A percentile compares a stretch with the other conserved stretches of the same genome.
Evolutionary conservation across 2,113 vertebrate genomes (phyloP).

Genomic region (Microtus pennsylvanicus): DNA sequence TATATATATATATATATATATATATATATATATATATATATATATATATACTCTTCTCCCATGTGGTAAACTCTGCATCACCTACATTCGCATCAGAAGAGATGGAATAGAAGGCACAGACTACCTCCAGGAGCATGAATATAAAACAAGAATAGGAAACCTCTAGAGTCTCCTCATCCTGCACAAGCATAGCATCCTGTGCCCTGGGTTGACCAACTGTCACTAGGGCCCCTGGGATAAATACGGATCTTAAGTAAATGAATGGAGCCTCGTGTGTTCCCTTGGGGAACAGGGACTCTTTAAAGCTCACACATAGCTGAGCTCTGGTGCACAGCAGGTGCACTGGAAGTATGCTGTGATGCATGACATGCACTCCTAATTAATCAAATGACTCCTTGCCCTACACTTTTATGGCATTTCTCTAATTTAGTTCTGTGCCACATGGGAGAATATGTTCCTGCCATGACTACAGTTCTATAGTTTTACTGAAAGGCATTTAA

Average conservation of each 20-base stretch:
- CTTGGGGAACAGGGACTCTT: constrained; percentile 40
- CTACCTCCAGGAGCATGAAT: not conserved
- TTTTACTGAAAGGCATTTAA: not conserved
- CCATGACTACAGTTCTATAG: not conserved
- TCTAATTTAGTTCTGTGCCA: constrained; percentile 20
- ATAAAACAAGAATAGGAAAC: not conserved
- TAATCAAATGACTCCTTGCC: constrained; percentile 19
- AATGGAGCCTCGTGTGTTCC: constrained; percentile 27
- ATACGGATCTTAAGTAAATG: constrained; percentile 6
- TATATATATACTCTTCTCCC: not conserved
- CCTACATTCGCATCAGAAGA: not conserved
- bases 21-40: no score
- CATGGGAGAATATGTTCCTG: not conserved
- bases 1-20: no score
- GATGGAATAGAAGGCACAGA: not conserved
- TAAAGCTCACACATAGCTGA: constrained; percentile 32
- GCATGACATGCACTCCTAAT: not conserved
- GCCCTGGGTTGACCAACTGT: not conserved
- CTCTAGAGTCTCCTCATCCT: not conserved
- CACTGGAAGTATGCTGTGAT: rapidly evolving
- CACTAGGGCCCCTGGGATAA: not conserved
- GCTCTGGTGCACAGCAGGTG: not conserved
- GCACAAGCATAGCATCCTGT: not conserved
- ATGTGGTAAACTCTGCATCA: not conserved
- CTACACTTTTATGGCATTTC: not conserved